Evolutionary conservation across 2,797 vertebrate species (phyloP), one percentile per base, ranked within the genome.

Genomic region (Nothura maculosa): DNA sequence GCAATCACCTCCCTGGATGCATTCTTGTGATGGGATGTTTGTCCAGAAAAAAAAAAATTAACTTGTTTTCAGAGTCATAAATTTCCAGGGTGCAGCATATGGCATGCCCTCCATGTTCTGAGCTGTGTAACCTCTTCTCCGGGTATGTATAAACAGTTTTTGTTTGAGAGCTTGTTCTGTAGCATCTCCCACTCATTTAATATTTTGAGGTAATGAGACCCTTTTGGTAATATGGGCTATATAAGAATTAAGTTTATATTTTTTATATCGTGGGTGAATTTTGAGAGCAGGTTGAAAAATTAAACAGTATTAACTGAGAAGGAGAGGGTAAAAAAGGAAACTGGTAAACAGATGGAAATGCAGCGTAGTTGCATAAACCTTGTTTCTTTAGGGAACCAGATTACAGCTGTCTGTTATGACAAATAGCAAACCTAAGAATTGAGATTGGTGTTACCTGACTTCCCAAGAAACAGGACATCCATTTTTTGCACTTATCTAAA

Each of bases 361-460:
- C 14, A 20, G 67, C 24, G 12, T 48, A 81, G 47, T 24, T 48
- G 15, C 10, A 1, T 48, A 54, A 48, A 18, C 61, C 34, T 48
- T 70, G 21, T 57, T 87, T 83, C 20, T 66, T 79, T 45, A 69
- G 62, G 32, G 40, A 78, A 21, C 15, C 9, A 60, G 27, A 12
- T 70, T 69, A 24, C n/a, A 79, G 42, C 11, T 10, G 60, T 27
- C 40, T 76, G 18, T 42, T 43, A 58, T 19, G 27, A 38, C 43
- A 81, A 81, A 81, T 63, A 24, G 27, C 43, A 73, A 55, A 68
- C 73, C 32, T 78, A 48, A 68, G 62, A 63, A 54, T n/a, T 81
- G 34, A 48, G n/a, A 30, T 34, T 54, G 19, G 17, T 64, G 14
- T 42, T 72, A 76, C 25, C 47, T 88, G 50, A 34, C 55, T 81